Conservation (phyloP, 2,797 vertebrate species). For the Bradypodion ventrale region DNA sequence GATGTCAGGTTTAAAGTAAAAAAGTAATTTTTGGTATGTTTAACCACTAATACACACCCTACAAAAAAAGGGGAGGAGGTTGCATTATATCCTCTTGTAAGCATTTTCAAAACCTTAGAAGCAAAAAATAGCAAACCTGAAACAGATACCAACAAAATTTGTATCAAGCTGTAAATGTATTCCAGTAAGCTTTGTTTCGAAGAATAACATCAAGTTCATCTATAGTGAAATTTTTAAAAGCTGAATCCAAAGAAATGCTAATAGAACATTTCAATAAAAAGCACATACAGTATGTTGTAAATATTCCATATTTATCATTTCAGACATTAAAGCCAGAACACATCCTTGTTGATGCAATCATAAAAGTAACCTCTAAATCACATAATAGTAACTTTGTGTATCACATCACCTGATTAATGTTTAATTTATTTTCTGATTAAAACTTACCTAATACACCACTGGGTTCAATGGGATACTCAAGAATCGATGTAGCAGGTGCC, state of each 20-base stretch:
- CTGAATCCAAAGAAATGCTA: neutral
- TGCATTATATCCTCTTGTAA: neutral
- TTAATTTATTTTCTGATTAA: conserved; percentile 3
- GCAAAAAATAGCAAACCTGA: neutral
- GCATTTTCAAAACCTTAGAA: neutral
- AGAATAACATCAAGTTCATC: neutral
- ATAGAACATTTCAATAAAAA: neutral
- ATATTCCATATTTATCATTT: neutral
- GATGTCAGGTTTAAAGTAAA: neutral
- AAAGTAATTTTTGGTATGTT: neutral
- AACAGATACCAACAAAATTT: neutral
- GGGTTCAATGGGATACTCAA: conserved; percentile 98
- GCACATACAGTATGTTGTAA: neutral
- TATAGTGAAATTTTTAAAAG: conserved; percentile 1
- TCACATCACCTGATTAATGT: neutral
- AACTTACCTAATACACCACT: conserved; percentile 97
- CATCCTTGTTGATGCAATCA: neutral
- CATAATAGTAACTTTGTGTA: neutral
- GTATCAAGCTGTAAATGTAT: neutral
- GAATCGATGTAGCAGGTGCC: conserved; percentile 94
- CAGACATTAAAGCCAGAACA: neutral
- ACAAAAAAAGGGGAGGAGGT: no score
- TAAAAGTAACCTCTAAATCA: neutral
- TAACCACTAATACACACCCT: neutral
- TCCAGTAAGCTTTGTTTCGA: neutral